phyloP scores from a whole-genome alignment of 2,797 vertebrate genomes.

The Myioborus miniatus region DNA sequence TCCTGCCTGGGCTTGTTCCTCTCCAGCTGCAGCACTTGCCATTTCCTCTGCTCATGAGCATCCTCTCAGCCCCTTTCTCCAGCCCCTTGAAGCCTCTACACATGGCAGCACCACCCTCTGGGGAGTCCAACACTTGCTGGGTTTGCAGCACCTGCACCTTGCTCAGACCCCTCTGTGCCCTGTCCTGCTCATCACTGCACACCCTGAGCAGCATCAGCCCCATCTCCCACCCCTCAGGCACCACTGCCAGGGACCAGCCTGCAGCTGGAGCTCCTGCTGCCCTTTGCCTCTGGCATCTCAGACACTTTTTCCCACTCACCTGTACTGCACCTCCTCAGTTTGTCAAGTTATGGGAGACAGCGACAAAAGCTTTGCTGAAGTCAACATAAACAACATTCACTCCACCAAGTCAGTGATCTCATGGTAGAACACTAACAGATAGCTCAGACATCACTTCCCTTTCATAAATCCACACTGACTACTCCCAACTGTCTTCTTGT shows the following conservation, averaged over 20 bases:
- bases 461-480: neutral
- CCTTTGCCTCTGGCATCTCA: rapidly evolving
- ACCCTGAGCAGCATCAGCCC: neutral
- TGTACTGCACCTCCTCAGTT: neutral
- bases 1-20: rapidly evolving
- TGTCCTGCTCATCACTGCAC: rapidly evolving
- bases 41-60: neutral
- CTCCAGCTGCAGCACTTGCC: neutral
- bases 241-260: neutral
- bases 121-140: neutral
- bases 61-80: neutral
- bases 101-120: neutral
- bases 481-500: neutral
- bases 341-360: neutral
- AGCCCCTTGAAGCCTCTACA: rapidly evolving
- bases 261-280: neutral
- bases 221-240: neutral
- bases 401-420: neutral
- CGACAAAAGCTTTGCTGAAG: neutral
- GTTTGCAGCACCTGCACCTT: neutral
- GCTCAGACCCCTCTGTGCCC: neutral
- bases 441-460: neutral
- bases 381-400: neutral
- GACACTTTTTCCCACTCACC: neutral
- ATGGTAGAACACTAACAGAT: neutral